These are phyloP conservation scores for Xiphorhynchus erythropygius DNA, from an alignment of 2,797 vertebrate genomes.

Conservation along the genomic window DNA sequence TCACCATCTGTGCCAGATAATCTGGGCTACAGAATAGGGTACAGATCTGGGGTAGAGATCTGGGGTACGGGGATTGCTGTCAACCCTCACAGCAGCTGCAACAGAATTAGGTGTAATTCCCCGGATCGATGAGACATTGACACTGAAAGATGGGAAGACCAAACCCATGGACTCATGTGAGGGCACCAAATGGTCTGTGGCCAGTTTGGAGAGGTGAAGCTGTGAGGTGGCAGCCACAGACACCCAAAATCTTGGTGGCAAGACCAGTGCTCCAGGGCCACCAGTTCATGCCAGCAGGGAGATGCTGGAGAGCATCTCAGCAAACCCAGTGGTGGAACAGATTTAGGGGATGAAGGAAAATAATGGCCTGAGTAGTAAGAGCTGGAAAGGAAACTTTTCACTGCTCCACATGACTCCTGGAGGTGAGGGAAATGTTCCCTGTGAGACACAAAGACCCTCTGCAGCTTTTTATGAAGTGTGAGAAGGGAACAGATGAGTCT, in stretches of 20 bases:
- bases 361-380: neutral
- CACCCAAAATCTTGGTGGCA: neutral
- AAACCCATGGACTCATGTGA: fast-evolving
- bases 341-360: neutral
- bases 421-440: neutral
- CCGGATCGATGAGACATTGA: neutral
- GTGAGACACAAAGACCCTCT: neutral
- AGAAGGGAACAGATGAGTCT: neutral
- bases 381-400: neutral
- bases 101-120: neutral
- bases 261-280: neutral
- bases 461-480: neutral
- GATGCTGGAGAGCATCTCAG: neutral
- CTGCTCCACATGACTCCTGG: neutral
- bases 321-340: neutral
- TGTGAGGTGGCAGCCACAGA: neutral
- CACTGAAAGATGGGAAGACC: neutral
- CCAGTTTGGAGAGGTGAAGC: neutral
- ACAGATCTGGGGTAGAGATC: too few relatives aligned
- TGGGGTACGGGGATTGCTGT: neutral
- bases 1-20: neutral
- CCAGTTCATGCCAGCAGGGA: neutral
- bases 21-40: neutral
- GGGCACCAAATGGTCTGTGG: neutral
- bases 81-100: neutral